Base-by-base conservation (phyloP, 2,888 invertebrate genomes). In the Cenopis cana region DNA sequence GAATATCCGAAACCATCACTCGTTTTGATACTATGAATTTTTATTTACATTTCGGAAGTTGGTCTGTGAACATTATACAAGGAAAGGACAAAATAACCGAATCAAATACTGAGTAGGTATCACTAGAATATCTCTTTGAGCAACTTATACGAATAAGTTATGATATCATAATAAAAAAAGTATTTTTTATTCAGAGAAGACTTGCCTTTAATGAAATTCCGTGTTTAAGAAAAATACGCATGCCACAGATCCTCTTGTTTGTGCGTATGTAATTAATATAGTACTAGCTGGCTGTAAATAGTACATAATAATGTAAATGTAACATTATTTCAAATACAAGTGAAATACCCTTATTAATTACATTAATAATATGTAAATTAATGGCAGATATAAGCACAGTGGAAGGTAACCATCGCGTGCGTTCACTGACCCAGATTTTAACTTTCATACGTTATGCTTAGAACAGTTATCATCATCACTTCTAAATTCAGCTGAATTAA, bases 341-440 rank as follows among this genome's bases (percentile, higher is more conserved):
- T 57, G 29, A 50, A 41, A 9, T 18, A 69, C 57, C 29, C 54
- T 68, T 17, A 60, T 62, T 68, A 59, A 69, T 69, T 65, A 69
- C 57, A 57, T 69, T 57, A 20, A 41, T 60, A 38, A 24, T 64
- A 69, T 69, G 64, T 69, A 64, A 69, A 69, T 69, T 50, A 64
- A 57, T 50, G 29, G 50, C 56, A 69, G 64, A 64, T 57, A 65
- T 57, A 60, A 54, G 20, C 52, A n/a, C 33, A 49, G 49, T 56
- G 50, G 18, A 57, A 64, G 69, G 57, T 64, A 12, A 46, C 41
- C 50, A 68, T 69, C 64, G 69, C 69, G 69, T 69, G 69, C 69
- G 60, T 33, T 41, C 41, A 68, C 54, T 69, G 69, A 64, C 64
- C 57, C 64, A 59, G 64, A 69, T 69, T 69, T 69, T 52, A 69